phyloP scores from a whole-genome alignment of 2,113 vertebrate genomes.

The Deroptyus accipitrinus region DNA sequence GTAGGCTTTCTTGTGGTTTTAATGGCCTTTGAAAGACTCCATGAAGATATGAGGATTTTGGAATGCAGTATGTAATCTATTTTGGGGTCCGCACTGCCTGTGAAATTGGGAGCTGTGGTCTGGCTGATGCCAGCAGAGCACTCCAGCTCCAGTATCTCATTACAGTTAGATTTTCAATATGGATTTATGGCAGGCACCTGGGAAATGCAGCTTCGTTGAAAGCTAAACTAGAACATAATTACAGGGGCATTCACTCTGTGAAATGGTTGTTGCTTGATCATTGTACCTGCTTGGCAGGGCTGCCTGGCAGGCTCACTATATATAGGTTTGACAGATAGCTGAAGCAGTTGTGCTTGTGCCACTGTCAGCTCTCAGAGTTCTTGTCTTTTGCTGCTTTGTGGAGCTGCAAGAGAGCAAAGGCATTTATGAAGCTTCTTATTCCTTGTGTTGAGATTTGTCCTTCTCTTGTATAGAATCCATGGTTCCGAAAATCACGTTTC shows the following conservation, averaged over 20 bases:
- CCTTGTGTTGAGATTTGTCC: neutral
- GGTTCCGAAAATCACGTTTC: slow-evolving; percentile 98
- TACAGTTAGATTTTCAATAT: neutral
- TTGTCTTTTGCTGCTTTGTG: neutral
- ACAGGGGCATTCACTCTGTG: neutral
- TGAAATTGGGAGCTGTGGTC: neutral
- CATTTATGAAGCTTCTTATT: neutral
- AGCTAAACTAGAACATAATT: neutral
- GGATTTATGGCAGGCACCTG: neutral
- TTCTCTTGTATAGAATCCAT: slow-evolving; percentile 82
- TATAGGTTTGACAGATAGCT: neutral
- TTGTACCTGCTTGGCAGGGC: neutral
- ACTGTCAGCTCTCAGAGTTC: neutral
- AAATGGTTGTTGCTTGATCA: neutral
- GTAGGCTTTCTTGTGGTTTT: neutral
- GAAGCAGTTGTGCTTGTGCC: neutral
- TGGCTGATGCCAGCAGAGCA: neutral
- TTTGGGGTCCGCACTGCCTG: neutral
- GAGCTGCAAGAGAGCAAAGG: neutral
- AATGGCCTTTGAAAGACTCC: neutral
- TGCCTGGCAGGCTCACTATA: neutral
- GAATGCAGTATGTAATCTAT: neutral
- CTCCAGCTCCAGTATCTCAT: neutral
- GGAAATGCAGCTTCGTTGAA: neutral
- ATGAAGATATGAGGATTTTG: neutral